Conservation (phyloP, 2,888 invertebrate genomes). For the Noctua janthina region DNA sequence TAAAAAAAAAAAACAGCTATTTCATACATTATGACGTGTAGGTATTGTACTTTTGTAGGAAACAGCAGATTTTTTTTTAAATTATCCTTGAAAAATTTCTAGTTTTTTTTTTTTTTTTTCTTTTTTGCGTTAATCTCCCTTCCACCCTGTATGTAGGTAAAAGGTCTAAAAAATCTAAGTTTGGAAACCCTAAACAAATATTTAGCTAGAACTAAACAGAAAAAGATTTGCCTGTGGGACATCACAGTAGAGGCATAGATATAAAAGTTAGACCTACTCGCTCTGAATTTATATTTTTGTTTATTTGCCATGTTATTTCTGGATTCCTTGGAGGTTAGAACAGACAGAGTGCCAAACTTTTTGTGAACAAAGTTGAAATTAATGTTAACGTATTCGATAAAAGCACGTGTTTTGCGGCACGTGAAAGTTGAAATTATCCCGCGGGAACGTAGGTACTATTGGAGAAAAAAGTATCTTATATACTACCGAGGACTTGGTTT, state of each 20-base stretch:
- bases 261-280: slow-evolving; percentile 3
- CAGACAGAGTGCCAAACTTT: slow-evolving; percentile 6
- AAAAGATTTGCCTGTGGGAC: background rate
- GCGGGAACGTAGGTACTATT: background rate
- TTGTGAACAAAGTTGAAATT: slow-evolving; percentile 27
- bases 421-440: background rate
- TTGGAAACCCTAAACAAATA: no score
- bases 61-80: no score
- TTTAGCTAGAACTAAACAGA: background rate
- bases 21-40: no score
- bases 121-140: no score
- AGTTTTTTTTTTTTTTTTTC: no score
- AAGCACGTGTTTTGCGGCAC: background rate
- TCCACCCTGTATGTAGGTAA: no score
- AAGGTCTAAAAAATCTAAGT: no score
- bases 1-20: no score
- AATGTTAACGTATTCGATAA: slow-evolving; percentile 21
- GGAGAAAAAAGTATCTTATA: background rate
- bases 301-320: slow-evolving; percentile 16
- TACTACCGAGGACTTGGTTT: no score
- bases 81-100: no score
- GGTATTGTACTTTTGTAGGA: no score
- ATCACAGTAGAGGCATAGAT: background rate
- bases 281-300: slow-evolving; percentile 9
- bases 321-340: slow-evolving; percentile 3